Evolutionary conservation across 1,140 invertebrate species (phyloP).

Genomic region (Caenorhabditis latens): DNA sequence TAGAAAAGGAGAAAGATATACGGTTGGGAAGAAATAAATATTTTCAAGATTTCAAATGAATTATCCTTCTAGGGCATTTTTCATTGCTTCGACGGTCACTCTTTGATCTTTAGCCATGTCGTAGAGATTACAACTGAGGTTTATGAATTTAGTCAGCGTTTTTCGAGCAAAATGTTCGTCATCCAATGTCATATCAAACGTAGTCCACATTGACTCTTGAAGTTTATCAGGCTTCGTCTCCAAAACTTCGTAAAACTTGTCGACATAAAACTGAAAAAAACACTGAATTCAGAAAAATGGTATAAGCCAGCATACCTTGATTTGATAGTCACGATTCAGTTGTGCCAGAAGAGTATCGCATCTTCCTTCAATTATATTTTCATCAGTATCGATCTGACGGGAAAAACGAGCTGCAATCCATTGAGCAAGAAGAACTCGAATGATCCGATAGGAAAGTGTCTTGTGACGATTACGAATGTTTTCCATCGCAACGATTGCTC

Average conservation of each 20-base stretch:
- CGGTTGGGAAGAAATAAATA: too few species aligned
- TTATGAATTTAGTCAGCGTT: constrained; percentile 5
- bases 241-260: constrained; percentile 41
- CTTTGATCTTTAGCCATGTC: constrained; percentile 19
- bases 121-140: constrained; percentile 15
- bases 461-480: constrained; percentile 49
- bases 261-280: constrained; percentile 7
- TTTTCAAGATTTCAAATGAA: not conserved
- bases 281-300: not conserved
- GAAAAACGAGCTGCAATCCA: constrained; percentile 21
- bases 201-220: constrained; percentile 35
- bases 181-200: constrained; percentile 39
- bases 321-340: constrained; percentile 4
- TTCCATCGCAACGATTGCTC: constrained; percentile 17
- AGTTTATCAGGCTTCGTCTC: constrained; percentile 33
- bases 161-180: constrained; percentile 40
- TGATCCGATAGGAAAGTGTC: constrained; percentile 12
- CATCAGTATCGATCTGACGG: constrained; percentile 31
- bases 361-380: constrained; percentile 9
- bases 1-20: too few species aligned
- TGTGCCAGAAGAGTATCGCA: constrained; percentile 3
- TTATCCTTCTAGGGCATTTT: constrained; percentile 1
- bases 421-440: constrained; percentile 9
- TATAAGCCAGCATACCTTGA: not conserved
- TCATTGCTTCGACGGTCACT: constrained; percentile 5